A percentile compares a stretch with the other conserved stretches of the same genome.
These are phyloP conservation scores for Rotaria magnacalcarata DNA, from an alignment of 2,888 invertebrate species.

Conservation along the genomic window DNA sequence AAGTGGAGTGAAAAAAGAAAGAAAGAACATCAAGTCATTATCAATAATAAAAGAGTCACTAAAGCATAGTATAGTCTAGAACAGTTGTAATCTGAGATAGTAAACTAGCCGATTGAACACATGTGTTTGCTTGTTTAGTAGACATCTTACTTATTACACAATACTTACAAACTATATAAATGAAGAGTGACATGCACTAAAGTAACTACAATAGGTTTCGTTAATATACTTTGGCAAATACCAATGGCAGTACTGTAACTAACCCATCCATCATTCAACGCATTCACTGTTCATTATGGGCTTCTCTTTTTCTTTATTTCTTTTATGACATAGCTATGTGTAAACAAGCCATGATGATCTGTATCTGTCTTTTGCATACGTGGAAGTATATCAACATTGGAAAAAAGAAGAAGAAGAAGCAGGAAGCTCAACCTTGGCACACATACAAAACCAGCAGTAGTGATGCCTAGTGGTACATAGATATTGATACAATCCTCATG, in stretches of 20 bases:
- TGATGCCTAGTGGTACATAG: neutral
- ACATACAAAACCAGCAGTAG: neutral
- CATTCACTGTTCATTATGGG: neutral
- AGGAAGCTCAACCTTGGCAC: constrained; percentile 5
- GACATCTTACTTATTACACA: neutral
- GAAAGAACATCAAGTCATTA: constrained; percentile 5
- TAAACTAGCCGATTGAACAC: neutral
- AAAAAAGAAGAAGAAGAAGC: neutral
- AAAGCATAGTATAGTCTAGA: constrained; percentile 14
- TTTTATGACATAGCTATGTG: neutral
- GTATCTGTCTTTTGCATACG: neutral
- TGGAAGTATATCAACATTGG: neutral
- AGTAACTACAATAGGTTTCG: neutral
- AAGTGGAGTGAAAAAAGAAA: neutral
- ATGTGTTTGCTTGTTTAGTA: neutral
- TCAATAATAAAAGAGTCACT: constrained; percentile 1
- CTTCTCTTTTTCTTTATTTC: neutral
- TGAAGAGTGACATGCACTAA: neutral
- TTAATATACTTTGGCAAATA: constrained; percentile 7
- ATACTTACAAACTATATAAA: neutral
- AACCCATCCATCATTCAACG: neutral
- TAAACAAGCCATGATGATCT: constrained; percentile 16
- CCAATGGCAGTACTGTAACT: neutral
- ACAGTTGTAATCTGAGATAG: neutral
- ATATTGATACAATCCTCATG: constrained; percentile 28